Base-by-base conservation (phyloP, 2,797 vertebrate genomes). In the Gadopsis bispinosus region DNA sequence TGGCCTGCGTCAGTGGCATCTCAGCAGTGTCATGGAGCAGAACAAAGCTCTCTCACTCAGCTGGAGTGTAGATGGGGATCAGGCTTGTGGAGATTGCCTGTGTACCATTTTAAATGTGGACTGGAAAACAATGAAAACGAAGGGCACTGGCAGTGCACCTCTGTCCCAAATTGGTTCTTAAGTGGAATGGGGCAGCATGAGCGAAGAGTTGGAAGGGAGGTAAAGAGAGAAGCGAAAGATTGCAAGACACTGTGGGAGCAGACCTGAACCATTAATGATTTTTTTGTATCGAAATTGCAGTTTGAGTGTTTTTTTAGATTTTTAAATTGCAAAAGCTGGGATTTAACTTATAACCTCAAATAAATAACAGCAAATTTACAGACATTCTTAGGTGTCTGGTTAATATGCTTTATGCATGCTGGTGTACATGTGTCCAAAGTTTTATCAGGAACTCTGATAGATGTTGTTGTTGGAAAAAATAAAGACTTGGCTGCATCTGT, bases 121-220 rank as follows among this genome's bases (percentile, higher is more conserved):
- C 85, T 83, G 75, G 87, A 90, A 90, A 91, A 90, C 90, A 91
- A 83, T 89, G 85, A 89, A 89, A 92, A 84, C 75, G 68, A 73
- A 87, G 87, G 89, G 83, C 87, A 87, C 56, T 7, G 75, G 84
- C 67, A 73, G 85, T 83, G 81, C 85, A 80, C 77, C 85, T 79
- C 70, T 73, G 89, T 67, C 77, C 56, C 79, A 88, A 88, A 93
- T 92, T 89, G 91, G 93, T 93, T 93, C 84, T 88, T 90, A 87
- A 93, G 88, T 81, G 86, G 86, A 90, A 84, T 63, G 75, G 84
- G 83, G 77, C 83, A 73, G 70, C 16, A 7, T 41, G 76, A 85
- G 68, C 4, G 51, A 79, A n/a, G 70, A 66, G 54, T 47, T 31
- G 41, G 67, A 58, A 33, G n/a, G 53, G 37, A 73, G 60, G 73